phyloP scores from a whole-genome alignment of 2,113 vertebrate genomes.

The Neolamprologus cancellatus region DNA sequence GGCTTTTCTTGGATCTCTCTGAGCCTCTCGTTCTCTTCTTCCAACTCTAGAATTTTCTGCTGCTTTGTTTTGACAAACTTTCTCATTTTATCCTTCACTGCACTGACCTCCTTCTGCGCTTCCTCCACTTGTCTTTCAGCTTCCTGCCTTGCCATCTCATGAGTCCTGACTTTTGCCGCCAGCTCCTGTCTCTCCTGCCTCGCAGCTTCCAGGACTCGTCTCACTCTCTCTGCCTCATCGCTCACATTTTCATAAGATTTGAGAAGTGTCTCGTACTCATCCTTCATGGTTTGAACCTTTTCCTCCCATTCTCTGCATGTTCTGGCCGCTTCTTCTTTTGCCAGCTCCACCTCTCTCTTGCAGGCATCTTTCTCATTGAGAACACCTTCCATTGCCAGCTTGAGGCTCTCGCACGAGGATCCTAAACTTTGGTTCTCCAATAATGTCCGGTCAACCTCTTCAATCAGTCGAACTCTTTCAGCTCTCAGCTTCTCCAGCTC shows the following conservation, averaged over 20 bases:
- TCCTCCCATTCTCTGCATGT: constrained; percentile 76
- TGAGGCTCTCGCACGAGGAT: constrained; percentile 85
- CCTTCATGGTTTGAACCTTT: constrained; percentile 80
- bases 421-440: constrained; percentile 82
- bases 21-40: constrained; percentile 91
- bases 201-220: constrained; percentile 78
- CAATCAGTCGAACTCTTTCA: constrained; percentile 77
- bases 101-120: constrained; percentile 79
- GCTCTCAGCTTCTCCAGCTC: constrained; percentile 74
- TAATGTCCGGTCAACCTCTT: constrained; percentile 78
- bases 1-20: constrained; percentile 53
- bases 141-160: constrained; percentile 76
- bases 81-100: constrained; percentile 93
- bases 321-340: constrained; percentile 65
- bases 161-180: constrained; percentile 66
- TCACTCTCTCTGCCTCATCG: constrained; percentile 85
- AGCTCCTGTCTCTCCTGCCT: constrained; percentile 88
- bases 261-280: constrained; percentile 90
- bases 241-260: constrained; percentile 95
- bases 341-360: constrained; percentile 71
- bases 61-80: constrained; percentile 96
- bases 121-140: constrained; percentile 77
- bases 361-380: constrained; percentile 78
- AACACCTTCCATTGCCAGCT: constrained; percentile 75
- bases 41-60: constrained; percentile 90